Evolutionary conservation across 2,888 invertebrate genomes (phyloP), one percentile per base, ranked within the genome.

Genomic region (Agriopis marginaria): DNA sequence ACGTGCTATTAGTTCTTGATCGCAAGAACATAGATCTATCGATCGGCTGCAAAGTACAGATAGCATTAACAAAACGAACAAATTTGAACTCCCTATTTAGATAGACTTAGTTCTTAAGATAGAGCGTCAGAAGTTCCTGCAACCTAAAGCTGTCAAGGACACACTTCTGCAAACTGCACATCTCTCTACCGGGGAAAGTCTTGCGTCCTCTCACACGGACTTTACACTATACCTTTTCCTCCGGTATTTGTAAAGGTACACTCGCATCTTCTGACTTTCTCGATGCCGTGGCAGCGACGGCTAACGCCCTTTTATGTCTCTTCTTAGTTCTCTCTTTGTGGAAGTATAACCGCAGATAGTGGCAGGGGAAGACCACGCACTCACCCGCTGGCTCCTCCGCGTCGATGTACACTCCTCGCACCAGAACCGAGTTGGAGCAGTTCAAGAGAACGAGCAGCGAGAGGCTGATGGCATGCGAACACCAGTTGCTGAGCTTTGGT

Each of bases 361-460:
- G 97, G 83, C 97, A 97, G 5, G 98, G 97, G 86, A 98, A 97
- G 62, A 97, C 96, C 2, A 98, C 97, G 83, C 98, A 97, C 79
- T 97, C 96, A 14, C 97, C 97, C 0, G 96, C 97, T 0, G 96
- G 96, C 78, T 97, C 97, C 80, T 98, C 97, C 0, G 97, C 98
- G 87, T 98, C 98, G 64, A 98, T 97, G 88, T 97, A 97, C 1
- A 98, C 97, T 0, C 98, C 98, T 55, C 98, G 95, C 4, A 98
- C 98, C 72, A 98, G 95, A 63, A 98, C 95, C 0, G 98, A 97
- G 90, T 98, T 98, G 78, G 98, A 97, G 83, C 98, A 98, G 85
- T 98, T 97, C 64, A 98, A 94, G 9, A 98, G 95, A 63, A 97
- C 96, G 63, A 98, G 95, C 50, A 97, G 91, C 0, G 96, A 84